phyloP scores from a whole-genome alignment of 2,113 vertebrate species.

The Alces alces region DNA sequence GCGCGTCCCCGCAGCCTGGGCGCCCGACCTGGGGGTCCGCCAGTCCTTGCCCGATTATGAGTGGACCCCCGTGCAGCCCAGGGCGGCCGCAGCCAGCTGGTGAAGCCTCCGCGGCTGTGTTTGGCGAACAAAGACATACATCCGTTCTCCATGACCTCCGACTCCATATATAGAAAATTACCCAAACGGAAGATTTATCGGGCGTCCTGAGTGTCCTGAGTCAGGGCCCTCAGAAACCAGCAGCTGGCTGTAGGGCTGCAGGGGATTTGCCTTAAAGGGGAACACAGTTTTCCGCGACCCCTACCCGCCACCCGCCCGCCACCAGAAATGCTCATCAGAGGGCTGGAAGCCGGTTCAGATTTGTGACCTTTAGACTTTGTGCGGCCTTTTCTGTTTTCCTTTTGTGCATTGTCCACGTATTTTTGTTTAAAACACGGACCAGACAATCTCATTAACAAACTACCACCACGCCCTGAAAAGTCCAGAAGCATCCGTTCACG shows the following conservation, averaged over 20 bases:
- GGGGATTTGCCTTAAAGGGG: constrained; percentile 10
- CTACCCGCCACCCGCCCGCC: background rate
- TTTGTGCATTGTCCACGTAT: background rate
- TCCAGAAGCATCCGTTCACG: background rate
- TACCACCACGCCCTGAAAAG: background rate
- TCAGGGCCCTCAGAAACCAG: background rate
- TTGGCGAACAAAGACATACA: constrained; percentile 53
- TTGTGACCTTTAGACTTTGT: background rate
- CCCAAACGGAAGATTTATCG: constrained; percentile 52
- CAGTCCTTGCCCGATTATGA: background rate
- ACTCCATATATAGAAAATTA: constrained; percentile 51
- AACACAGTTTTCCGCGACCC: fast-evolving
- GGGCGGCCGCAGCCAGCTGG: background rate
- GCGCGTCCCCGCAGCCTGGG: background rate
- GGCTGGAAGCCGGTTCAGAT: background rate
- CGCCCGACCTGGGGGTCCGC: background rate
- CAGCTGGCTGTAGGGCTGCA: background rate
- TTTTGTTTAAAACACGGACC: background rate
- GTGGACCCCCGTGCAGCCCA: background rate
- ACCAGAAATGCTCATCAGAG: background rate
- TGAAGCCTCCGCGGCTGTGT: constrained; percentile 22
- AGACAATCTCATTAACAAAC: background rate
- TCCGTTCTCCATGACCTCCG: constrained; percentile 38
- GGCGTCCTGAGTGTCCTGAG: constrained; percentile 21
- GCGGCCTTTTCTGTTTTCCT: background rate